Evolutionary conservation across 2,797 vertebrate genomes (phyloP).

Genomic region (Ceyx erithaca): DNA sequence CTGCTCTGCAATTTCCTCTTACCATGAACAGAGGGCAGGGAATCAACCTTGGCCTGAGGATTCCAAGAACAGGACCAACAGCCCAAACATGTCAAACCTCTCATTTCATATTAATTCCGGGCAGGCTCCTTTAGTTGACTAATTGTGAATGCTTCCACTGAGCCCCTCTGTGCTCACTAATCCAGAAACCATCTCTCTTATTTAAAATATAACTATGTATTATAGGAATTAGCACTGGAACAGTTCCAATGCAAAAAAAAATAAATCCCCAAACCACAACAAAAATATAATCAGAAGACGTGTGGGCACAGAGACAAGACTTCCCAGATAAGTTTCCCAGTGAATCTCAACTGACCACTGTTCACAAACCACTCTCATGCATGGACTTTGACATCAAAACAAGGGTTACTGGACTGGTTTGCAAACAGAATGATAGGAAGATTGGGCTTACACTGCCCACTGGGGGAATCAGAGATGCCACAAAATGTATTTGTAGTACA

Average conservation of each 20-base stretch:
- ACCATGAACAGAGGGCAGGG: constrained; percentile 18
- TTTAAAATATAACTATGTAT: constrained; percentile 12
- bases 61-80: neutral
- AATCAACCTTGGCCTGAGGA: constrained; percentile 44
- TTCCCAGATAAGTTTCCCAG: neutral
- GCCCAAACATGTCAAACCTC: neutral
- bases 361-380: neutral
- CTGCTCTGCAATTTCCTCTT: constrained; percentile 16
- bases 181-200: neutral
- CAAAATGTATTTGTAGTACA: neutral
- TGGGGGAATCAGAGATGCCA: constrained; percentile 13
- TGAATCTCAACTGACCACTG: neutral
- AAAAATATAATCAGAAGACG: neutral
- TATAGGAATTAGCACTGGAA: neutral
- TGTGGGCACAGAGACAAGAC: neutral
- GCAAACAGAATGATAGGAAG: neutral
- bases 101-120: neutral
- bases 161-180: neutral
- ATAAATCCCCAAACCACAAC: neutral
- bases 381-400: neutral
- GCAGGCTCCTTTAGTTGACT: neutral
- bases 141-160: neutral
- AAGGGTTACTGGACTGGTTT: neutral
- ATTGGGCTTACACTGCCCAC: neutral
- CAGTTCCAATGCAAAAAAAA: neutral